These are phyloP conservation scores for Sandelia bainsii DNA, from an alignment of 2,797 vertebrate genomes.

Conservation along the genomic window DNA sequence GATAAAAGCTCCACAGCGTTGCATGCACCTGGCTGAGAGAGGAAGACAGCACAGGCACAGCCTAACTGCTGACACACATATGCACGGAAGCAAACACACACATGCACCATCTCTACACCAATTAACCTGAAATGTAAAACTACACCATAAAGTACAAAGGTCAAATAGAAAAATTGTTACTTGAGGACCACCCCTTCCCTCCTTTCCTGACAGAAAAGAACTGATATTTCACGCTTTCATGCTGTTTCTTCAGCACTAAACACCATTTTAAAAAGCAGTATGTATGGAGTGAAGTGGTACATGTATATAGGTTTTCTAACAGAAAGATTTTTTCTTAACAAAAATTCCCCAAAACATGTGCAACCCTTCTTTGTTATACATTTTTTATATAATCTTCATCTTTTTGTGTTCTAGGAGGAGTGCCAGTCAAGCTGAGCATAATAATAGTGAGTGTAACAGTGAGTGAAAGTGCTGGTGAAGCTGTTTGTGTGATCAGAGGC, in stretches of 20 bases:
- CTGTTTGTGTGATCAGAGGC: constrained; percentile 76
- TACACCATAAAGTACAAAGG: constrained; percentile 70
- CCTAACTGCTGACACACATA: constrained; percentile 47
- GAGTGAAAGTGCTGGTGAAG: constrained; percentile 65
- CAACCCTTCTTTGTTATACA: not conserved
- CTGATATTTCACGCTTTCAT: constrained; percentile 1
- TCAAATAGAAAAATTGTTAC: constrained; percentile 65
- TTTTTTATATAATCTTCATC: not conserved
- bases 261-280: not conserved
- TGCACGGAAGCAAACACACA: constrained; percentile 21
- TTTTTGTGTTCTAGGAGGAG: not conserved
- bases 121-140: constrained; percentile 81
- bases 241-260: not conserved
- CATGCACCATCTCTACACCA: constrained; percentile 62
- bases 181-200: constrained; percentile 35
- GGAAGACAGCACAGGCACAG: constrained; percentile 57
- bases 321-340: not conserved
- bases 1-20: constrained; percentile 82
- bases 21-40: constrained; percentile 82
- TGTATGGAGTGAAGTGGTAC: no score
- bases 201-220: constrained; percentile 19
- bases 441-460: constrained; percentile 32
- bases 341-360: not conserved
- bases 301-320: not conserved
- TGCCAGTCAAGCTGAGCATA: constrained; percentile 28